Conservation (phyloP, 1,140 invertebrate genomes). For the Rhopalosiphum maidis region DNA sequence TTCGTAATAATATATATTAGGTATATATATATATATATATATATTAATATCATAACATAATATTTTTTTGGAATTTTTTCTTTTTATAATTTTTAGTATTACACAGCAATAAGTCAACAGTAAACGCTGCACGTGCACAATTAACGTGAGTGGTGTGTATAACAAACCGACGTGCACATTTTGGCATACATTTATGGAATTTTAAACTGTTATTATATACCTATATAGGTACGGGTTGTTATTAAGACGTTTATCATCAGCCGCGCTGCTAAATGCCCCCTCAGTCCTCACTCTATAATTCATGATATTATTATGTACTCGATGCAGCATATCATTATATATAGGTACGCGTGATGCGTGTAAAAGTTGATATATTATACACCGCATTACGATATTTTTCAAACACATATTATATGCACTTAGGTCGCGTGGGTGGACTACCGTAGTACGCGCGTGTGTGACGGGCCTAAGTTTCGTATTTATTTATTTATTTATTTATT, state of each 20-base stretch:
- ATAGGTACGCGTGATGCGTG: neutral
- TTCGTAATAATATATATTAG: neutral
- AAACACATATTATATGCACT: neutral
- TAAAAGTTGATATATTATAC: neutral
- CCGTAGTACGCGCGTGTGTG: neutral
- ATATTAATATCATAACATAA: neutral
- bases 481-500: neutral
- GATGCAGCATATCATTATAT: too few species aligned
- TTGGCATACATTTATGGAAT: neutral
- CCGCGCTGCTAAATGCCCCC: neutral
- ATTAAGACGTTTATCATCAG: neutral
- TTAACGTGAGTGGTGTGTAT: too few species aligned
- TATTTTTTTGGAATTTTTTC: neutral
- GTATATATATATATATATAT: neutral
- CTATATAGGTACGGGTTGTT: neutral
- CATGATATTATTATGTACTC: too few species aligned
- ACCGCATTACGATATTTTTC: neutral
- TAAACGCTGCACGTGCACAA: too few species aligned
- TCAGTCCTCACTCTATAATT: too few species aligned
- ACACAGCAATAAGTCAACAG: neutral
- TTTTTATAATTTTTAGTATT: neutral
- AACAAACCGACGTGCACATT: neutral
- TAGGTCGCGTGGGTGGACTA: neutral
- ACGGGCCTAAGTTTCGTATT: neutral
- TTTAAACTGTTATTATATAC: neutral